Base-by-base conservation (phyloP, 2,797 vertebrate species). In the Coluber constrictor region DNA sequence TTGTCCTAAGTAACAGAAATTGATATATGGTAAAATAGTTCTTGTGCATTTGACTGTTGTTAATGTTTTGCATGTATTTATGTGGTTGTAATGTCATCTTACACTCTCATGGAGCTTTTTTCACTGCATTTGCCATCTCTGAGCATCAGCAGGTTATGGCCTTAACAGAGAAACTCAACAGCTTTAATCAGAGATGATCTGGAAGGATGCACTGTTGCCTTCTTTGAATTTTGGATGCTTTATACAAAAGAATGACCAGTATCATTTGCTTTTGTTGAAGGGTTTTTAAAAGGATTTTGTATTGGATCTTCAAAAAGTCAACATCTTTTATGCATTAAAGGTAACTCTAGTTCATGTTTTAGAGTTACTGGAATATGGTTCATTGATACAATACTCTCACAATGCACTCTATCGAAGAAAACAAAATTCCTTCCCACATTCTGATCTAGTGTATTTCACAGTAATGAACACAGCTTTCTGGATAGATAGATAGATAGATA, bases 91-190 rank as follows among this genome's bases (percentile, higher is more conserved):
- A 90, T 95, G 97, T 97, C 98, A 98, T 97, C 95, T 92, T 57
- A 94, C 97, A 96, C 96, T 95, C 95, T 74, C 97, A 98, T 97
- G 91, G 60, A 94, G 95, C 97, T 94, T 96, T 96, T 18, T 93
- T 95, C 97, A 97, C 97, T 96, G 95, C 97, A 98, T 97, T 95
- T 96, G 95, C 95, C 97, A 97, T 97, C 96, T 97, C 96, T 97
- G 96, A 98, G 97, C 98, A 98, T 98, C 97, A 98, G 98, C 98
- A 98, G 98, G 98, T 97, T 97, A 97, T 98, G 97, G 98, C 97
- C 97, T 96, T 97, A 97, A 97, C 96, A 92, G 95, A 96, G 97
- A 98, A 97, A 97, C 96, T 96, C 95, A 96, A 92, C 89, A 91
- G 90, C 56, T 91, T 96, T 95, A 95, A 96, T 95, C 91, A 88